Evolutionary conservation across 2,113 vertebrate species (phyloP), one percentile per base, ranked within the genome.

Genomic region (Ploceus nigricollis): DNA sequence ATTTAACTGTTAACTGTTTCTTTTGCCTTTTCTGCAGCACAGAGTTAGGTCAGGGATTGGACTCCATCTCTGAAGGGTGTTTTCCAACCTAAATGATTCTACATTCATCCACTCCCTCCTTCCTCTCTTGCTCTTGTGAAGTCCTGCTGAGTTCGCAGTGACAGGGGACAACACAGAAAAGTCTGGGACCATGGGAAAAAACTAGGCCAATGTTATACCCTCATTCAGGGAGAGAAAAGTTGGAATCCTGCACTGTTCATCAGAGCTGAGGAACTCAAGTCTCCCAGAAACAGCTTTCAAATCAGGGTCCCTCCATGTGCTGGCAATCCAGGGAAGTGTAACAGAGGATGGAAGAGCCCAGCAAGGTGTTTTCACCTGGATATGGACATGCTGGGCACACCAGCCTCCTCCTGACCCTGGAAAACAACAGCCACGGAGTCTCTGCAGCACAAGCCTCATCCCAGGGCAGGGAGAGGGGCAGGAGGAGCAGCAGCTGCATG

Each of bases 211-310:
- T 3, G 0, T 51, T 61, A 71, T 13, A 25, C 4, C 15, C 77
- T 87, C 7, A 0, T 25, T 82, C 73, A 65, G 37, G 61, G 65
- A 37, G 24, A 39, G 80, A 84, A 33, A 51, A 94, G 35, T 35
- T 33, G 48, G n/a, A 61, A 65, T 70, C 18, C 37, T 42, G 60
- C 40, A 30, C 27, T 0, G 0, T 39, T 58, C 2, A 31, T 23
- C 39, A 89, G 48, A 90, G 64, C 72, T 25, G 39, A 83, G 82
- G 86, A 89, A 75, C 64, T 53, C 0, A 0, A 88, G 37, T 11
- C 19, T 71, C 64, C 68, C 66, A 68, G 13, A 51, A 73, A 0
- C 64, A 82, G 82, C 86, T 81, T 87, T 87, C 47, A 68, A 65
- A 76, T 27, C 35, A 27, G 10, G 27, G 19, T 42, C 42, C 47